Base-by-base conservation (phyloP, 2,888 invertebrate genomes). In the Lasius fuliginosus region DNA sequence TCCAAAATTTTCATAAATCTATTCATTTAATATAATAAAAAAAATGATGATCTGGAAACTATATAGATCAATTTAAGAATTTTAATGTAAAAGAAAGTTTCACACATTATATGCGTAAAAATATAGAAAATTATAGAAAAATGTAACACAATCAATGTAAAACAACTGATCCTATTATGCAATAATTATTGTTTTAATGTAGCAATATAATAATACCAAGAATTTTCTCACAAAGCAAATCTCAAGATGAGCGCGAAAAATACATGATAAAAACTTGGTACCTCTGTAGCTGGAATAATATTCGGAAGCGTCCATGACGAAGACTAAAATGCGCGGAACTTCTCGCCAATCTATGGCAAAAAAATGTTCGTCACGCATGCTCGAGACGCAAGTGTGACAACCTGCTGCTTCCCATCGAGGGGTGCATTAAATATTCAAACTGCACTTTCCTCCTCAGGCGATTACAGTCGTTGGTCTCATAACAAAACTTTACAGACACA, bases 401-500 rank as follows among this genome's bases (percentile, higher is more conserved):
- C 18, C 12, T 53, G 27, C 5, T 40, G 4, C 27, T 49, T 49
- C 5, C 49, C 62, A n/a, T 27, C 56, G 68, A 53, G 27, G n/a
- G 2, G 40, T 18, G 56, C 56, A 77, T 77, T 77, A 77, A 77
- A 68, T 77, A 49, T 65, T 65, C 23, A 23, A 64, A n/a, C n/a
- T 36, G 33, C n/a, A n/a, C 8, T 56, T 6, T 33, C 62, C 30
- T 30, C 8, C 56, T 12, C 56, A 60, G 27, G 2, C 8, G 18
- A 62, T 62, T 30, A 62, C 33, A 62, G 9, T 8, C 18, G 6
- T 30, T 15, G 12, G 18, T 62, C 33, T 30, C 18, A 18, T 62
- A 18, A 62, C 3, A 30, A 62, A 62, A 62, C 30, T 33, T 62
- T 62, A 8, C 15, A 30, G 6, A 6, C 18, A 33, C 18, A 62